Evolutionary conservation across 2,888 invertebrate genomes (phyloP), one percentile per base, ranked within the genome.

Genomic region (Pherbina coryleti): DNA sequence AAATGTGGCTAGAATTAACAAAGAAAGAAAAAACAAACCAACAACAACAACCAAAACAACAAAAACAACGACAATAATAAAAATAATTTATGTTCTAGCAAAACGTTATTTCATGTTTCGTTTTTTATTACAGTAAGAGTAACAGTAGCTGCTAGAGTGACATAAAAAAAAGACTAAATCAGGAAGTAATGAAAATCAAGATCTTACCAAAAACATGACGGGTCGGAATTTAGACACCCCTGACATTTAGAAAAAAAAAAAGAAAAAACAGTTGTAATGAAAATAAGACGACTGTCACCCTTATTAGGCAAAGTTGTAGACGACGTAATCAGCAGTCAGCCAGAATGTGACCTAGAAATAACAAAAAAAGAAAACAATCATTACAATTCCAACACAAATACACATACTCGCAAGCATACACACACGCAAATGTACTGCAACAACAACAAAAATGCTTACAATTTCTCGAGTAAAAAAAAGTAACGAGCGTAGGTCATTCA

Each of bases 301-400:
- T 44, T 44, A 44, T 44, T 14, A 44, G 44, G 11, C 11, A 44
- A 44, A 44, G 2, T 44, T 11, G 44, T 44, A 44, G 44, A 44
- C 11, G 14, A 44, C 44, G 44, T 44, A 44, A 44, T 44, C 60
- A 34, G 64, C 28, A 25, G 51, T 51, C 25, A 14, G 51, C 11
- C 69, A 51, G 51, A 69, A 69, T 69, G 22, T 25, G 51, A 34
- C 57, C 44, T 71, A 44, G 44, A 44, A 44, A 44, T 44, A 44
- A 44, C 1, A 44, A 44, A 2, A 37, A 8, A 37, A 37, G 8
- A 37, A 37, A 37, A 37, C 5, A 37, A 37, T 37, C 37, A 37
- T 37, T 7, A 37, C 22, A 19, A 37, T n/a, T 19, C 19, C 66
- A n/a, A 28, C n/a, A 51, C 49, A 53, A n/a, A 53, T n/a, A 44